Percentiles rank a stretch among this genome's conserved stretches.
phyloP scores from a whole-genome alignment of 2,888 invertebrate species.

The Acleris cristana region DNA sequence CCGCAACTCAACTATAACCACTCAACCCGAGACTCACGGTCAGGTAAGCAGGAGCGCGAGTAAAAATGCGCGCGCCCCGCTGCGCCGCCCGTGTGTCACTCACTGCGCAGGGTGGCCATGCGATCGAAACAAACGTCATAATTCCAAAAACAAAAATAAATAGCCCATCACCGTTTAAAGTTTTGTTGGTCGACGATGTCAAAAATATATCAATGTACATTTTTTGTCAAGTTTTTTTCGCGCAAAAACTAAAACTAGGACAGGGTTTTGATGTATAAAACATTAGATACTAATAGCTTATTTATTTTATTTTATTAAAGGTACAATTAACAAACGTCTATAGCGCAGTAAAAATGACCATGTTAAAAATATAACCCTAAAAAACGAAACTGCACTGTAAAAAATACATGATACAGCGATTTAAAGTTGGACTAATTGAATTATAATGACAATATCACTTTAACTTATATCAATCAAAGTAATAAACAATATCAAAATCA shows the following conservation, averaged over 20 bases:
- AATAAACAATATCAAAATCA: conserved; percentile 58
- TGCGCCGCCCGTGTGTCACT: conserved; percentile 71
- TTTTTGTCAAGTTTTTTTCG: not conserved
- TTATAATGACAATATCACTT: conserved; percentile 54
- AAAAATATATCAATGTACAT: not conserved
- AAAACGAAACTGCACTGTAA: too few relatives aligned
- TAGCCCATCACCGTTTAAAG: conserved; percentile 30
- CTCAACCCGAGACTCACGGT: conserved; percentile 32
- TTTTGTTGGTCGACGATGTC: conserved; percentile 17
- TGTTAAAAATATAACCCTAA: too few relatives aligned
- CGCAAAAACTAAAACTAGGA: not conserved
- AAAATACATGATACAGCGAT: too few relatives aligned
- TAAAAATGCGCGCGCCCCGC: conserved; percentile 68
- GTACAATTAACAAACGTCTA: too few relatives aligned
- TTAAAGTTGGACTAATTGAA: conserved; percentile 17
- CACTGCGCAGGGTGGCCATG: conserved; percentile 48
- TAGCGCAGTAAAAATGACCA: too few relatives aligned
- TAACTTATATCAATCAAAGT: conserved; percentile 53
- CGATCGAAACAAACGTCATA: conserved; percentile 39
- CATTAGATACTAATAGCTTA: not conserved
- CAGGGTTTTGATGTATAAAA: not conserved
- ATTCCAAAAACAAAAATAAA: conserved; percentile 35
- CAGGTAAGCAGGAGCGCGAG: conserved; percentile 66
- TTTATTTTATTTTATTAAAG: not conserved
- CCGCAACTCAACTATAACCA: not conserved